Evolutionary conservation across 2,797 vertebrate genomes (phyloP), one percentile per base, ranked within the genome.

Genomic region (Anguilla megastoma): DNA sequence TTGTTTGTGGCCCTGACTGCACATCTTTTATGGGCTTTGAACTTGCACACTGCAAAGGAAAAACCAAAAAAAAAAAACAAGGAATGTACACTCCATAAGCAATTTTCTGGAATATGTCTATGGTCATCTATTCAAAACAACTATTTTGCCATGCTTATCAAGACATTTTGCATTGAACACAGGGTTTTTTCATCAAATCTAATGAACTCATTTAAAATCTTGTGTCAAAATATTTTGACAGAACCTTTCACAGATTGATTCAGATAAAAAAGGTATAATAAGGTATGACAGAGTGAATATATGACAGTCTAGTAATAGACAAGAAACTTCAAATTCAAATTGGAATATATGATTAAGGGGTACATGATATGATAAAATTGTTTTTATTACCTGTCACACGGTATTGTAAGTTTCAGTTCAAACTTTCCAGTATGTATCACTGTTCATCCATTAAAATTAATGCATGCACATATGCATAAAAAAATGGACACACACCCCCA

Each of bases 21-120:
- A 88, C 98, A 99, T 89, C 98, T 97, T 95, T 99, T 99, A 93
- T 99, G 98, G 89, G 98, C 98, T 95, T 99, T 99, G 95, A 99
- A 99, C 92, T 99, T 99, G 93, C 98, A 99, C 88, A 99, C 98
- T 99, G 90, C 14, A 94, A 94, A 87, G 69, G 5, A 41, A 79
- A 36, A 76, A 27, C 7, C 21, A 7, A 63, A 24, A 16, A n/a
- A 33, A 63, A 21, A 5, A 63, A 1, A 60, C 36, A 36, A n/a
- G 18, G 58, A 76, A 48, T 8, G 16, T 8, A 63, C 54, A 60
- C 85, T 54, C 14, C 12, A 41, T 66, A 36, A 54, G 16, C 14
- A 27, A 36, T 16, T 4, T 36, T 14, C 12, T 16, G 30, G 30
- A 33, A 33, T 36, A 14, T 36, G 21, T 10, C 3, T n/a, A 36